Evolutionary conservation across 2,797 vertebrate genomes (phyloP), one percentile per base, ranked within the genome.

Genomic region (Rhinatrema bivittatum): DNA sequence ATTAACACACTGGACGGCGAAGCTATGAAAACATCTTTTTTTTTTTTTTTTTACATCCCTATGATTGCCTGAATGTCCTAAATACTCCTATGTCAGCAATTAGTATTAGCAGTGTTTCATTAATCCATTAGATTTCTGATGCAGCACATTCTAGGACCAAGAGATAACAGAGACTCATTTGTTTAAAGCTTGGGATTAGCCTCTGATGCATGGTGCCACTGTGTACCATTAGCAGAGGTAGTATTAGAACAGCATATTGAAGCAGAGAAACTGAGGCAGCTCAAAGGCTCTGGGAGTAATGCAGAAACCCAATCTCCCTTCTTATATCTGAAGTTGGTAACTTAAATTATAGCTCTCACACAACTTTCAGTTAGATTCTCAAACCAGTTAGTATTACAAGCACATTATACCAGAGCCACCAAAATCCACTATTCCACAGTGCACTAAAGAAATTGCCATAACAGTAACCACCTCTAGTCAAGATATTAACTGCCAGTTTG

Each of bases 61-160:
- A 35, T 50, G 42, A 42, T 78, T 75, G 66, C 69, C 69, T 81
- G 41, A 28, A 56, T 75, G 48, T 71, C 63, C 65, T 74, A 58
- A 61, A 71, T 73, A 59, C 72, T 70, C 59, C 71, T 46, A 45
- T 82, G 83, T 87, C 84, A 88, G 84, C 86, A 92, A 88, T 88
- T 90, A 89, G 80, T 46, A 21, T 56, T 65, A 82, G 70, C 74
- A 84, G 61, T 68, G 68, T 88, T 88, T 85, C 76, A 77, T 87
- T 87, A 89, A 87, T 86, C 82, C 74, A n/a, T 68, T 51, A 65
- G 60, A 49, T 68, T 70, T 80, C 81, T 63, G 67, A 72, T 71
- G 68, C 14, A 19, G 62, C 64, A 64, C 64, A 65, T 64, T 71
- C 52, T 55, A 72, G 69, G 60, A 35, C 34, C 28, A 33, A 46